Conservation (phyloP, 2,113 vertebrate species). For the Neotragus pygmaeus region DNA sequence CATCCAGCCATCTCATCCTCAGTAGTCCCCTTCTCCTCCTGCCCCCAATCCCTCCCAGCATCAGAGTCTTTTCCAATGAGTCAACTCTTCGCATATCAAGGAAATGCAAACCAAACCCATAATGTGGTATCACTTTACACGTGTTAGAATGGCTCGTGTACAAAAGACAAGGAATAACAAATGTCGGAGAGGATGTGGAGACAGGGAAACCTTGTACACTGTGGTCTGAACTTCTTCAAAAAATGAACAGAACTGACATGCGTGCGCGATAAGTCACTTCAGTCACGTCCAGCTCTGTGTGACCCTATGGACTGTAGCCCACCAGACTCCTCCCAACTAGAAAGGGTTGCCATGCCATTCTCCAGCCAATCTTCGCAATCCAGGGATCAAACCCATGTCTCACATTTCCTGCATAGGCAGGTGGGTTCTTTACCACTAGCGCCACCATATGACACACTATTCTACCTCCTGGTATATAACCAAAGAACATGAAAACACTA, state of each 20-base stretch:
- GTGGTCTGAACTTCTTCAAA: neutral
- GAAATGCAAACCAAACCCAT: neutral
- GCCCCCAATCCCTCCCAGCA: no score
- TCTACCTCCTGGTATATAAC: neutral
- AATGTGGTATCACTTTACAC: neutral
- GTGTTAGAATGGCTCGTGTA: neutral
- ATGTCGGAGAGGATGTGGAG: neutral
- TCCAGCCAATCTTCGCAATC: neutral
- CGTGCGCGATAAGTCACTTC: fast-evolving
- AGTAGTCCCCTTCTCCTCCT: no score
- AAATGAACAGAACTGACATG: neutral
- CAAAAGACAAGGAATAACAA: neutral
- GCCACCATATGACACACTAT: neutral
- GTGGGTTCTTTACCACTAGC: neutral
- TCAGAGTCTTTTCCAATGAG: no score
- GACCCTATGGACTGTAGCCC: neutral
- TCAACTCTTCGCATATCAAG: no score
- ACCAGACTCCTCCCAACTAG: neutral
- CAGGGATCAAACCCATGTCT: neutral
- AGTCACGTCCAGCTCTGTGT: neutral
- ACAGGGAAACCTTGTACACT: neutral
- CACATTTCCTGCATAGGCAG: neutral
- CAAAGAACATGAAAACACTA: neutral
- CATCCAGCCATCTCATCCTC: no score
- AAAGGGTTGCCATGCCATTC: neutral